phyloP scores from a whole-genome alignment of 2,888 invertebrate genomes.

The Cepaea hortensis region DNA sequence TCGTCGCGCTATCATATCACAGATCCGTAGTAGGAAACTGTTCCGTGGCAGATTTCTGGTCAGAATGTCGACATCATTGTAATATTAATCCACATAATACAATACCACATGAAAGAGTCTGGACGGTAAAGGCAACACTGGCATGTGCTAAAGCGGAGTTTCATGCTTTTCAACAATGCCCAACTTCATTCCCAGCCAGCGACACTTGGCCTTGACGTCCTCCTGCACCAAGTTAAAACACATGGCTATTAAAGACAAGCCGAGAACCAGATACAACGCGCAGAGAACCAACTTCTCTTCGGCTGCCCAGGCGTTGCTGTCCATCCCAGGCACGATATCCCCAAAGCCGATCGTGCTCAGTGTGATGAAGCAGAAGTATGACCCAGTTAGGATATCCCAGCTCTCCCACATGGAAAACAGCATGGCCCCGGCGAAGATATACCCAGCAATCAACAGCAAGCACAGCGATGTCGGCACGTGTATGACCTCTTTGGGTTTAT shows the following conservation, averaged over 20 bases:
- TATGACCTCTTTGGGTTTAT: constrained; percentile 65
- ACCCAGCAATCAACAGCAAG: constrained; percentile 72
- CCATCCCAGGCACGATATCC: constrained; percentile 72
- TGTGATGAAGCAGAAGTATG: constrained; percentile 76
- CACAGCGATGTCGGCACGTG: constrained; percentile 75
- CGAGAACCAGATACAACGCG: constrained; percentile 76
- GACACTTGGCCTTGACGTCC: constrained; percentile 76
- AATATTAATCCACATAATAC: no score
- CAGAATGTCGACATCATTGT: no score
- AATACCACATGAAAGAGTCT: background rate
- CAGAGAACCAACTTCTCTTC: constrained; percentile 74
- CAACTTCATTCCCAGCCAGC: constrained; percentile 74
- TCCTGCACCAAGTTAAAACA: constrained; percentile 78
- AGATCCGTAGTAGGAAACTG: no score
- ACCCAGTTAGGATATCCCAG: constrained; percentile 71
- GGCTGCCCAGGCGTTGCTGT: constrained; percentile 66
- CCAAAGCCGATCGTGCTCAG: constrained; percentile 76
- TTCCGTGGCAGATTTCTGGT: no score
- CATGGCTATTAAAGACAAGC: constrained; percentile 78
- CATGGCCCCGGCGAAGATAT: constrained; percentile 74
- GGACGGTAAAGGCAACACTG: background rate
- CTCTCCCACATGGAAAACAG: constrained; percentile 74
- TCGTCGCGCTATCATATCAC: no score
- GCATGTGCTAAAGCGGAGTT: constrained; percentile 42
- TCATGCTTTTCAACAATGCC: constrained; percentile 71